Conservation (phyloP, 2,888 invertebrate species). For the Chrysolina oricalcia region DNA sequence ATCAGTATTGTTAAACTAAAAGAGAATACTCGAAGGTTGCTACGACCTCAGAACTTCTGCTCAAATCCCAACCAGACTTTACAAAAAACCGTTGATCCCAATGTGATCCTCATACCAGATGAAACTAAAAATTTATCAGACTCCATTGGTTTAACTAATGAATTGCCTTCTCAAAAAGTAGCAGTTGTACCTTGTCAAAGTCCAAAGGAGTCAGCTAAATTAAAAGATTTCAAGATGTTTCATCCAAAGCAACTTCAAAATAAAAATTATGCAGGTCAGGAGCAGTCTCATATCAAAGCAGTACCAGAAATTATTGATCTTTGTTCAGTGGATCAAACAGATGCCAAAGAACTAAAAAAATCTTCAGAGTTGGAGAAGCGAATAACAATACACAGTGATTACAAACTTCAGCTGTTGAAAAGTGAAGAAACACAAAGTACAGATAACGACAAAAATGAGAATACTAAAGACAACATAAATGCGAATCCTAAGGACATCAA, state of each 20-base stretch:
- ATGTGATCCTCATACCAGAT: conserved; percentile 6
- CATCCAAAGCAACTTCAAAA: not conserved
- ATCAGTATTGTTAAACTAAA: not conserved
- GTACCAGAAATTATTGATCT: conserved; percentile 18
- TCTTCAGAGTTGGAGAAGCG: not conserved
- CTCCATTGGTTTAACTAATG: not conserved
- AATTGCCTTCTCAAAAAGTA: not conserved
- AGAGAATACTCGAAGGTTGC: not conserved
- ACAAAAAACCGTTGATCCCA: not conserved
- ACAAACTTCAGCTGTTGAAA: not conserved
- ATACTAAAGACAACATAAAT: not conserved
- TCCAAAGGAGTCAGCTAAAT: not conserved
- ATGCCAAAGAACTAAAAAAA: not conserved
- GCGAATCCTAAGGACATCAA: not conserved
- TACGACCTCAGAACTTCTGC: not conserved
- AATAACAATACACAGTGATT: conserved; percentile 10
- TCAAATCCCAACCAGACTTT: not conserved
- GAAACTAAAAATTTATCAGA: not conserved
- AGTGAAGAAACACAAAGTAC: not conserved
- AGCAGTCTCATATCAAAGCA: not conserved
- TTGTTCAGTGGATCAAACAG: not conserved
- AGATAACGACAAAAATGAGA: not conserved
- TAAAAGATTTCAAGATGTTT: not conserved
- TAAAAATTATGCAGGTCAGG: conserved; percentile 9
- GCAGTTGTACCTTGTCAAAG: not conserved